Percentiles rank a stretch among this genome's conserved stretches.
Evolutionary conservation across 2,888 invertebrate genomes (phyloP).

Genomic region (Aleiodes leptofemur): DNA sequence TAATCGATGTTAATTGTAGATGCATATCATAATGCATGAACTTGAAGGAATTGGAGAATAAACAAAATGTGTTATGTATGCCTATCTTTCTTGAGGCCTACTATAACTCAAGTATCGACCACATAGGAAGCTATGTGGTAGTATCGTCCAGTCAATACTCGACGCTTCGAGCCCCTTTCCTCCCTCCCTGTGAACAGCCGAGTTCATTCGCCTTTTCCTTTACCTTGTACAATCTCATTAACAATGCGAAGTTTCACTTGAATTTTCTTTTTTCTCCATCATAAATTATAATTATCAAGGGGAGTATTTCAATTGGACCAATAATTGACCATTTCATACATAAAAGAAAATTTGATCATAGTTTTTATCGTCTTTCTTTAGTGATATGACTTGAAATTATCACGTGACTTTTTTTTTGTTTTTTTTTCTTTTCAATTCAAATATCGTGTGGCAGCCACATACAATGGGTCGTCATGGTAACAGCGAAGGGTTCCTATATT

Average conservation of each 20-base stretch:
- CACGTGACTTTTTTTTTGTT: conserved; percentile 10
- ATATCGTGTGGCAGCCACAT: conserved; percentile 46
- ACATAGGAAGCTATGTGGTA: conserved; percentile 8
- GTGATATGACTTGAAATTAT: conserved; percentile 19
- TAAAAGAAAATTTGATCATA: too few relatives aligned
- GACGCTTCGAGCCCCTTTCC: conserved; percentile 8
- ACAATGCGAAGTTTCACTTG: too few relatives aligned
- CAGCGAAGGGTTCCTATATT: conserved; percentile 44
- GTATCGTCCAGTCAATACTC: conserved; percentile 46
- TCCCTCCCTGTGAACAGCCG: neutral
- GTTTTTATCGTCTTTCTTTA: too few relatives aligned
- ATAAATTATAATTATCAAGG: too few relatives aligned
- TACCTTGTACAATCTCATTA: neutral
- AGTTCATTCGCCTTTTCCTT: conserved; percentile 47
- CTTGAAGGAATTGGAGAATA: too few relatives aligned
- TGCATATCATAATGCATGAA: too few relatives aligned
- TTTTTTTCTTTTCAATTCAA: conserved; percentile 32
- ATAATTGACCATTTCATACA: too few relatives aligned
- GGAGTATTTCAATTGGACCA: neutral
- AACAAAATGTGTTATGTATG: conserved; percentile 9
- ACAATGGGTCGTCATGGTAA: conserved; percentile 43
- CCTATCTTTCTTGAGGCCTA: conserved; percentile 10
- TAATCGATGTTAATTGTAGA: too few relatives aligned
- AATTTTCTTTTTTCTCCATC: too few relatives aligned
- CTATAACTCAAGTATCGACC: conserved; percentile 20